A percentile compares a stretch with the other conserved stretches of the same genome.
Evolutionary conservation across 2,113 vertebrate genomes (phyloP).

Genomic region (Muscicapa adusta): DNA sequence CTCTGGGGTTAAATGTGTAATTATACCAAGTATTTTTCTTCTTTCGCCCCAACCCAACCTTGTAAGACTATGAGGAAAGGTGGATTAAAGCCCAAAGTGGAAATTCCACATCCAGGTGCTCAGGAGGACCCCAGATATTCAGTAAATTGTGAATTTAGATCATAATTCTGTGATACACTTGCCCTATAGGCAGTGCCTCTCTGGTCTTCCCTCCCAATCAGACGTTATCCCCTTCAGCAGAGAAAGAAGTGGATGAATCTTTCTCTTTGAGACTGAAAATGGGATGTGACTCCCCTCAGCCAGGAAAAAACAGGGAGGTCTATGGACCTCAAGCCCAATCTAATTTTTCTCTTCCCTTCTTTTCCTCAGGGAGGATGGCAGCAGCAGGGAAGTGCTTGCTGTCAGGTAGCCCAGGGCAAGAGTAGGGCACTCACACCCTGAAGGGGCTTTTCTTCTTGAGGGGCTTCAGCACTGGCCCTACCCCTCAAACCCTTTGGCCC

Average conservation of each 20-base stretch:
- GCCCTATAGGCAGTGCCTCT: not conserved
- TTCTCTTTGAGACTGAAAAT: not conserved
- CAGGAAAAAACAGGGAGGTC: not conserved
- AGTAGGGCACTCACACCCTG: fast-evolving
- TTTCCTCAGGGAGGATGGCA: not conserved
- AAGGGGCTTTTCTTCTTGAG: fast-evolving
- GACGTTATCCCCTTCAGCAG: not conserved
- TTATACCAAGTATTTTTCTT: not conserved
- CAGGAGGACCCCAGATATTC: not conserved
- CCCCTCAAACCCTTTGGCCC: not conserved
- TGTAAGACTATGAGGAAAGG: not conserved
- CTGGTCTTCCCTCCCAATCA: not conserved
- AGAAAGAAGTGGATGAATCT: not conserved
- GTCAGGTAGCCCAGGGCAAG: not conserved
- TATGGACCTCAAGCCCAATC: not conserved
- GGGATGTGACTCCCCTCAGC: not conserved
- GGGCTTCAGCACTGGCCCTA: not conserved
- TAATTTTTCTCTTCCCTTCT: not conserved
- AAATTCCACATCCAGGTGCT: not conserved
- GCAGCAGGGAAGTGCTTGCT: not conserved
- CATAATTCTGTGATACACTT: not conserved
- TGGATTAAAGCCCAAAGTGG: not conserved
- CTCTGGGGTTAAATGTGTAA: not conserved
- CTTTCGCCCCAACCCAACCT: not conserved
- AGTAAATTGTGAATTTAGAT: not conserved